phyloP scores from a whole-genome alignment of 1,140 invertebrate species.

The Zophobas morio region DNA sequence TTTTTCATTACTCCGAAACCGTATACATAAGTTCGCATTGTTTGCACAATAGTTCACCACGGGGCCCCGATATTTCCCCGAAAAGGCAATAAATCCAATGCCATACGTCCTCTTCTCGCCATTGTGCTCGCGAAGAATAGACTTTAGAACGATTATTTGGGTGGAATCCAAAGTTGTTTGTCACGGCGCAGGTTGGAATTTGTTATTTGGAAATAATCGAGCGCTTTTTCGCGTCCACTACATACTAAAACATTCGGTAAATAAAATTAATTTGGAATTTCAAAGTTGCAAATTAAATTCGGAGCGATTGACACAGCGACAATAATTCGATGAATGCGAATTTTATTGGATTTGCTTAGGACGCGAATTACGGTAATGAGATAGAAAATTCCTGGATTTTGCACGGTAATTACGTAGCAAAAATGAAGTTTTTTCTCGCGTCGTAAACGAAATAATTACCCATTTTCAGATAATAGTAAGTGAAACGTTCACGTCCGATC shows the following conservation, averaged over 20 bases:
- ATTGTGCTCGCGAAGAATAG: conserved; percentile 24
- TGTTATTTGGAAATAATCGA: conserved; percentile 15
- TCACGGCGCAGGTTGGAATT: conserved; percentile 25
- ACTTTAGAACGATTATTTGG: conserved; percentile 1
- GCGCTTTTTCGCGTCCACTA: conserved; percentile 4
- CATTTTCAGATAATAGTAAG: too few species aligned
- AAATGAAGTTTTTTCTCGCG: too few species aligned
- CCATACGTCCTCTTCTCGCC: conserved; percentile 1
- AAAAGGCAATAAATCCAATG: conserved; percentile 35
- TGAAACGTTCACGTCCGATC: too few species aligned
- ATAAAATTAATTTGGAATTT: conserved; percentile 38
- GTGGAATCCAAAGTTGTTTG: conserved; percentile 24
- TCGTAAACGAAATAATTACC: too few species aligned
- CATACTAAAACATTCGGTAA: conserved; percentile 9
- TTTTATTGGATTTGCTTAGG: neutral
- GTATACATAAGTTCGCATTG: neutral
- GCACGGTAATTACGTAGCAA: too few species aligned
- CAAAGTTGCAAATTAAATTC: conserved; percentile 21
- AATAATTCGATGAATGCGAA: conserved; percentile 22
- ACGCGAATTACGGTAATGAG: conserved; percentile 6
- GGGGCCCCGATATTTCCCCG: conserved; percentile 21
- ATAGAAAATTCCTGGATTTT: neutral
- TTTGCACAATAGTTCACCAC: conserved; percentile 24
- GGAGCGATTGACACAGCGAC: neutral
- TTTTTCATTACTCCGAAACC: neutral